Evolutionary conservation across 1,140 invertebrate species (phyloP), one percentile per base, ranked within the genome.

Genomic region (Pararge aegeria): DNA sequence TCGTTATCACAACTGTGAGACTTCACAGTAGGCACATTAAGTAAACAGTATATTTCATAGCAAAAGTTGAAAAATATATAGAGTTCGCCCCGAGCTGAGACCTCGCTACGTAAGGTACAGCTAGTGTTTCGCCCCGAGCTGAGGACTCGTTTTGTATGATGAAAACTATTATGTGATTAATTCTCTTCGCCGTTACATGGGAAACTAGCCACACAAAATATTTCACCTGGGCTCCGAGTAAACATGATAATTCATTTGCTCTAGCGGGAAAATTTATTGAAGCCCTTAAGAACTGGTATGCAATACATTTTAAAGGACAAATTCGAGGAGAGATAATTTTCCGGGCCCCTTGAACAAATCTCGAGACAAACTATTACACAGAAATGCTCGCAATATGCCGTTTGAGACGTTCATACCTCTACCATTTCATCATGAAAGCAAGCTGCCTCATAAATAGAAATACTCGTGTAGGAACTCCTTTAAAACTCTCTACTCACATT

Each of bases 381-480:
- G 30, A 34, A 34, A 34, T 34, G 30, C 30, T 34, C 30, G 10
- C 30, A 34, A 34, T 34, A 34, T 34, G 30, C 10, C 7, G 12
- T 12, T 42, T 42, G 4, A 42, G 38, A 42, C 38, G 15, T 42
- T 42, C 38, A 42, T 42, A 42, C 1, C 13, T 16, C 13, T 21
- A 50, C 10, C 48, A 50, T 50, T 24, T 24, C 13, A 16, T 50
- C 27, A 50, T 13, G 7, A 15, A 5, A 10, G 15, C n/a, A 13
- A 16, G 42, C 9, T 10, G 16, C 6, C 16, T 20, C 42, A 46
- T 19, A 20, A 46, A 46, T 46, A 46, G 42, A 46, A 46, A 46
- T 20, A 46, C 42, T 20, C 19, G 18, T 46, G 16, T 46, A 46
- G 4, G 1, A 16, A 18, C 42, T 46, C 42, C 42, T 46, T 46